These are phyloP conservation scores for Choloepus hoffmanni DNA, from an alignment of 2,113 vertebrate genomes.

Conservation along the genomic window DNA sequence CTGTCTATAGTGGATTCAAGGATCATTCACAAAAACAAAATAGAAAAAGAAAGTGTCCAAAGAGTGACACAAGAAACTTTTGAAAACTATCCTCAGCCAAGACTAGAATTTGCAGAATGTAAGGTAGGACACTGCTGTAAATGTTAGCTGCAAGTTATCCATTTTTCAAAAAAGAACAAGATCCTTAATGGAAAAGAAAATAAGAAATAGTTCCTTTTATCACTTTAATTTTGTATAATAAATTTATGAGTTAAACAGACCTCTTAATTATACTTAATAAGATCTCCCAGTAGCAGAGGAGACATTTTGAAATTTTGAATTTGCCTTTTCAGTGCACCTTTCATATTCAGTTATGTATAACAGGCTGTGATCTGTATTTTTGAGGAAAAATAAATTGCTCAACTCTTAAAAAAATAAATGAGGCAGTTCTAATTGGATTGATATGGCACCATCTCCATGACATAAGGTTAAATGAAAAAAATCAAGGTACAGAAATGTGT, in stretches of 20 bases:
- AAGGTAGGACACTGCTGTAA: conserved; percentile 82
- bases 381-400: not conserved
- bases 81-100: conserved; percentile 89
- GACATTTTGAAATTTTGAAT: not conserved
- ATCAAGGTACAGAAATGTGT: not conserved
- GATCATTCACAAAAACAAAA: conserved; percentile 89
- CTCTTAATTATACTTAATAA: not conserved
- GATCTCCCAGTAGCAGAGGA: not conserved
- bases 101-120: conserved; percentile 93
- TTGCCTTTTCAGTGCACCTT: not conserved
- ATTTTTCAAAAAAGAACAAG: not conserved
- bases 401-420: not conserved
- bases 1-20: conserved; percentile 85
- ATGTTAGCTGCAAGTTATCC: not conserved
- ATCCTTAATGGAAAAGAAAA: not conserved
- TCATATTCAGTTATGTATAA: not conserved
- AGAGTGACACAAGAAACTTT: conserved; percentile 90
- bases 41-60: conserved; percentile 85
- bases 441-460: not conserved
- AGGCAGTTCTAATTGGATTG: conserved; percentile 80
- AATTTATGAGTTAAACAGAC: not conserved
- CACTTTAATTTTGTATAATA: not conserved
- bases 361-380: not conserved
- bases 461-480: not conserved
- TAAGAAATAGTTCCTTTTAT: not conserved